Evolutionary conservation across 2,797 vertebrate species (phyloP).

Genomic region (Ctenopoma multispine): DNA sequence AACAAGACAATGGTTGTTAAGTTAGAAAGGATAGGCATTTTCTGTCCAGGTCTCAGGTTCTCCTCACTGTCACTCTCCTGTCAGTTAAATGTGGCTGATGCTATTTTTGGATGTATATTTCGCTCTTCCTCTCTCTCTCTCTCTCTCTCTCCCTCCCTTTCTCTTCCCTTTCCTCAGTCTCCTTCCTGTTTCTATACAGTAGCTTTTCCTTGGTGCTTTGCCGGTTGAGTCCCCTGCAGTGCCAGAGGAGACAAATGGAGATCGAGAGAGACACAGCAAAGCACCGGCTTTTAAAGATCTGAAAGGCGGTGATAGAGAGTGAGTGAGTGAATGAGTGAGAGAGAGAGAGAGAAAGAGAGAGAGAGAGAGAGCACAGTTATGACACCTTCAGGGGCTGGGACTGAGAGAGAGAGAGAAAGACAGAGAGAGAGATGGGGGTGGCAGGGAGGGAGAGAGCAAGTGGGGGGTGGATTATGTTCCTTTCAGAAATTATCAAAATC

Average conservation of each 20-base stretch:
- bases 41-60: constrained; percentile 80
- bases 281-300: constrained; percentile 89
- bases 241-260: constrained; percentile 85
- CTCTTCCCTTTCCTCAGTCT: constrained; percentile 60
- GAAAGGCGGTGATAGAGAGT: constrained; percentile 87
- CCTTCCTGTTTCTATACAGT: constrained; percentile 71
- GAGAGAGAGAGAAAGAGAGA: constrained; percentile 67
- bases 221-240: constrained; percentile 83
- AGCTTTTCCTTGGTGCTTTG: constrained; percentile 79
- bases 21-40: constrained; percentile 84
- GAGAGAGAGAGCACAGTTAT: constrained; percentile 85
- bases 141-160: constrained; percentile 48
- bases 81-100: constrained; percentile 80
- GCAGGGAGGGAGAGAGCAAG: constrained; percentile 69
- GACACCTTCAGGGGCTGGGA: constrained; percentile 89
- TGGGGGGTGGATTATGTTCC: constrained; percentile 80
- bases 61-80: constrained; percentile 76
- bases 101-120: constrained; percentile 83
- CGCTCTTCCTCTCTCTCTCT: constrained; percentile 64
- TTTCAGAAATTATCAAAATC: constrained; percentile 84
- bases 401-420: constrained; percentile 77
- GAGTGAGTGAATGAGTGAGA: constrained; percentile 73
- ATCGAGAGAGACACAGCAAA: constrained; percentile 83
- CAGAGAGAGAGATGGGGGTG: constrained; percentile 63
- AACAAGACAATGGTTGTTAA: constrained; percentile 81